Evolutionary conservation across 2,888 invertebrate species (phyloP).

Genomic region (Cataglyphis altisquamis): DNA sequence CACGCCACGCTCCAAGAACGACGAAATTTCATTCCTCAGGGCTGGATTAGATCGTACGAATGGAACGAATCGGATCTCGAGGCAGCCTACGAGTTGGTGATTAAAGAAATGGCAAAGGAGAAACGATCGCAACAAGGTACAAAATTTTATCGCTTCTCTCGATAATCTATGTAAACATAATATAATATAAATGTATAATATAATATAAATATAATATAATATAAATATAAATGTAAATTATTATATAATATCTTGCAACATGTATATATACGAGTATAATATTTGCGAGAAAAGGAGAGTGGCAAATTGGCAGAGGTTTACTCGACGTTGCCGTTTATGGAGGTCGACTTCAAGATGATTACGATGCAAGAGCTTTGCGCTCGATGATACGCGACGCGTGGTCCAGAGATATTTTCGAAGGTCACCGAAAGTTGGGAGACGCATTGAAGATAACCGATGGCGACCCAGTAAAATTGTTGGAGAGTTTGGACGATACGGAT

Average conservation of each 20-base stretch:
- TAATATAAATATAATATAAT: neutral
- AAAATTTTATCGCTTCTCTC: neutral
- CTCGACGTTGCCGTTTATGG: constrained; percentile 94
- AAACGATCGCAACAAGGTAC: constrained; percentile 59
- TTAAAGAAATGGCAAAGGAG: constrained; percentile 83
- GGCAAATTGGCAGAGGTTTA: constrained; percentile 91
- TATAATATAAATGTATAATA: neutral
- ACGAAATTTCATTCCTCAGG: constrained; percentile 88
- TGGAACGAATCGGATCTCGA: constrained; percentile 94
- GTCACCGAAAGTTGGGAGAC: constrained; percentile 87
- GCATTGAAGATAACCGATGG: constrained; percentile 84
- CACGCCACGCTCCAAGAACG: constrained; percentile 97
- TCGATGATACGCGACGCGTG: constrained; percentile 89
- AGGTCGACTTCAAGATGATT: constrained; percentile 93
- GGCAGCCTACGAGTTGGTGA: constrained; percentile 90
- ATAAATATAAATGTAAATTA: neutral
- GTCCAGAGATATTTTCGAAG: constrained; percentile 87
- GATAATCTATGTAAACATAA: neutral
- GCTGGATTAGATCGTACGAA: constrained; percentile 96
- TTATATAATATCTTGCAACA: neutral
- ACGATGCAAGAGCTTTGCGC: constrained; percentile 90
- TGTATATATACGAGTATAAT: neutral
- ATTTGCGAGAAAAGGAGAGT: constrained; percentile 76
- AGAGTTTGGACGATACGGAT: constrained; percentile 91
- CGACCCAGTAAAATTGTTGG: constrained; percentile 90